These are phyloP conservation scores for Nannospalax galili DNA, from an alignment of 2,113 vertebrate genomes.

Conservation along the genomic window DNA sequence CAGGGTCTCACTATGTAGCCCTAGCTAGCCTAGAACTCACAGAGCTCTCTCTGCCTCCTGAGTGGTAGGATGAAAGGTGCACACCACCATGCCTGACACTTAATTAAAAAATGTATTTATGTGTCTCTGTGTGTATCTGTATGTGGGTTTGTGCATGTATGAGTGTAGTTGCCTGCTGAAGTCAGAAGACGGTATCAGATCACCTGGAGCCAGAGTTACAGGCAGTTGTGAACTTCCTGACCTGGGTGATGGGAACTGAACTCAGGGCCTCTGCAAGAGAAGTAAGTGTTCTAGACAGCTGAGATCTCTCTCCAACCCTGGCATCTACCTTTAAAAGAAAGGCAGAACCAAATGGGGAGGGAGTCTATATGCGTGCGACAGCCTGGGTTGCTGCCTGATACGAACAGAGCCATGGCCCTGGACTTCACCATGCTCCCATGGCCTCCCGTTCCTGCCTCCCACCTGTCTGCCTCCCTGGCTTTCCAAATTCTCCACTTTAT, in stretches of 20 bases:
- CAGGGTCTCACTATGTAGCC: too few species aligned
- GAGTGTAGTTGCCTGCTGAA: background rate
- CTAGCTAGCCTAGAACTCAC: too few species aligned
- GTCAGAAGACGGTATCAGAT: background rate
- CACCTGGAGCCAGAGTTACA: background rate
- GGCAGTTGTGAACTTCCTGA: background rate
- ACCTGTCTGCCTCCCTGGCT: too few species aligned
- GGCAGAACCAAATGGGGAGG: background rate
- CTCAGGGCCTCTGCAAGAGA: background rate
- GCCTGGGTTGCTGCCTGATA: background rate
- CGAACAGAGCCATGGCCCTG: accelerated
- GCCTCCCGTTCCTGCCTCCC: background rate
- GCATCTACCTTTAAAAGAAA: background rate
- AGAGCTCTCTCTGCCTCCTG: too few species aligned
- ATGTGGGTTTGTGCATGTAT: background rate
- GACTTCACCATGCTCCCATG: background rate
- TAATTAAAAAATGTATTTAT: background rate
- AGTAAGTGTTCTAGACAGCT: too few species aligned
- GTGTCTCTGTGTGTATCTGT: background rate
- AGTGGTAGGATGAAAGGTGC: too few species aligned
- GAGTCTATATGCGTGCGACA: background rate
- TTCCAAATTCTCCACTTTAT: background rate
- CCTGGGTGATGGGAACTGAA: background rate
- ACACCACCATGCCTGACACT: too few species aligned
- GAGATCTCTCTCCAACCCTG: background rate